phyloP scores from a whole-genome alignment of 1,140 invertebrate genomes.

The Pseudomyrmex dendroicus region DNA sequence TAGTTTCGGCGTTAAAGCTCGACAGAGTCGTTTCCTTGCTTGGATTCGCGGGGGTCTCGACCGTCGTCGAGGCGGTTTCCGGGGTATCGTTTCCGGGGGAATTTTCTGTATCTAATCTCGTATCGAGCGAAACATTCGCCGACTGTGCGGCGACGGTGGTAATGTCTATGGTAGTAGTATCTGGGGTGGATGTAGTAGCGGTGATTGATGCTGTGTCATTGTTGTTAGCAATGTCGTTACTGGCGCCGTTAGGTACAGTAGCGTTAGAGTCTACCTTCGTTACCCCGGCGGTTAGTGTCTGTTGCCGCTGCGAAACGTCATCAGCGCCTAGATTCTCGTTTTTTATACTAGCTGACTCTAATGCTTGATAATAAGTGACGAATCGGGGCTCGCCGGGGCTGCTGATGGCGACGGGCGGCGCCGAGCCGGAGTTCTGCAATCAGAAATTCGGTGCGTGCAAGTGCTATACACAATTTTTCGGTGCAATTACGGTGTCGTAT shows the following conservation, averaged over 20 bases:
- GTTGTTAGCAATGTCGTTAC: slow-evolving; percentile 76
- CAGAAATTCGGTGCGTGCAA: slow-evolving; percentile 80
- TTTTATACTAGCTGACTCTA: slow-evolving; percentile 81
- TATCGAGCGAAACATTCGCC: neutral
- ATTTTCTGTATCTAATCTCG: slow-evolving; percentile 16
- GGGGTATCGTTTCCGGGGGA: neutral
- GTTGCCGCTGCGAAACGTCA: slow-evolving; percentile 31
- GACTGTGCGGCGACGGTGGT: neutral
- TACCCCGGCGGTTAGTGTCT: slow-evolving; percentile 49
- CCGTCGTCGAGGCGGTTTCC: neutral
- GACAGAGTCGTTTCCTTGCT: neutral
- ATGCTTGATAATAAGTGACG: slow-evolving; percentile 81
- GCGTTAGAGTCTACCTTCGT: slow-evolving; percentile 79
- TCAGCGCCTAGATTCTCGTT: slow-evolving; percentile 79
- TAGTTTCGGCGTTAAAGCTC: neutral
- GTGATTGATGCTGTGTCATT: slow-evolving; percentile 71
- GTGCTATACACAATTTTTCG: slow-evolving; percentile 79
- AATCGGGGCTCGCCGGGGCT: slow-evolving; percentile 81
- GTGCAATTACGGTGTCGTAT: slow-evolving; percentile 35
- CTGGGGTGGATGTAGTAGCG: slow-evolving; percentile 58
- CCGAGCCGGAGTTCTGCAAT: slow-evolving; percentile 79
- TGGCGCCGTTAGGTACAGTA: slow-evolving; percentile 74
- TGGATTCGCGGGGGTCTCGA: slow-evolving; percentile 2
- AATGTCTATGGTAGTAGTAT: slow-evolving; percentile 60
- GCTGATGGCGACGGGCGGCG: slow-evolving; percentile 76